Conservation (phyloP, 2,113 vertebrate genomes). For the Brienomyrus longianalis region DNA sequence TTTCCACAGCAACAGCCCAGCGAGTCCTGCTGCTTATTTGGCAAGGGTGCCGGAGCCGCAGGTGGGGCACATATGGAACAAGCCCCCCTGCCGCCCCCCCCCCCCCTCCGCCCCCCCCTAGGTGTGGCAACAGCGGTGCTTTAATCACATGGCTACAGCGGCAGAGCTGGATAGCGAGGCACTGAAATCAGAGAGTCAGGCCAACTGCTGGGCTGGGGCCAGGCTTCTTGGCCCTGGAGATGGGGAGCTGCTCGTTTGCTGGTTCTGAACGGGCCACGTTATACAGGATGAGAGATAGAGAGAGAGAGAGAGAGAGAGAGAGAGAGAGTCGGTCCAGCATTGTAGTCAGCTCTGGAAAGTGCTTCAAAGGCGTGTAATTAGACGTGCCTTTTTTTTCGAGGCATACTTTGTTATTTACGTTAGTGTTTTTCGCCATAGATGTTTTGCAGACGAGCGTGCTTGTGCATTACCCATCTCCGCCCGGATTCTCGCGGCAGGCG, state of each 20-base stretch:
- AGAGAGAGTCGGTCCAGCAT: neutral
- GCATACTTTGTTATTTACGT: neutral
- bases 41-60: constrained; percentile 59
- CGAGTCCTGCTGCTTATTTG: constrained; percentile 53
- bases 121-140: constrained; percentile 62
- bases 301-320: neutral
- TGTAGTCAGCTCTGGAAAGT: neutral
- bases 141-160: constrained; percentile 62
- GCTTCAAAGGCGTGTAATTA: constrained; percentile 12
- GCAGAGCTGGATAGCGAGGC: constrained; percentile 35
- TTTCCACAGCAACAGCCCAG: constrained; percentile 65
- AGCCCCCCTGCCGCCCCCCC: constrained; percentile 28
- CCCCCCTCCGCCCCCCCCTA: constrained; percentile 24
- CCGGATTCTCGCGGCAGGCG: neutral
- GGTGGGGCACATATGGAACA: constrained; percentile 70
- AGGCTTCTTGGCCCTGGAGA: neutral
- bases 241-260: neutral
- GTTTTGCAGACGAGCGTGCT: neutral
- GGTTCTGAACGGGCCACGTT: neutral
- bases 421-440: neutral
- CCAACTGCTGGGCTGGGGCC: constrained; percentile 37
- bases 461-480: neutral
- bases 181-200: constrained; percentile 37
- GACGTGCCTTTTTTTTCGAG: constrained; percentile 41
- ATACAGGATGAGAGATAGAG: neutral